A percentile compares a stretch with the other conserved stretches of the same genome.
Conservation (phyloP, 2,888 invertebrate genomes). For the Troides aeacus region DNA sequence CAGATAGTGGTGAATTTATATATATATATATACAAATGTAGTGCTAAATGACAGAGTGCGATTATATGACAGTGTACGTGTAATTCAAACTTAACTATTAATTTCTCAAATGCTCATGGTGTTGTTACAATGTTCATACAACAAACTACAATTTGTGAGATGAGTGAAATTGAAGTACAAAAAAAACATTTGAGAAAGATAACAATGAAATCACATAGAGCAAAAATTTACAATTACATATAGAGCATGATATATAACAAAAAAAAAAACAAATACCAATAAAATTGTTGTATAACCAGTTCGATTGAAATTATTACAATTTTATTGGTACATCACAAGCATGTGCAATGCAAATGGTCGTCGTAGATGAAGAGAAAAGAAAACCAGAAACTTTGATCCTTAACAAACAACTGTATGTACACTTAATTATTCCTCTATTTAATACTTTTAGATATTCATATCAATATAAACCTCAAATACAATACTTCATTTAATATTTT, state of each 20-base stretch:
- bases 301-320: not conserved
- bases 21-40: not conserved
- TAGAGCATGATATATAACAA: not conserved
- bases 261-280: not conserved
- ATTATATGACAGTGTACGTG: not conserved
- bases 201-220: not conserved
- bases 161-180: not conserved
- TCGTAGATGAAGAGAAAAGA: not conserved
- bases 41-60: not conserved
- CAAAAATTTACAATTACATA: not conserved
- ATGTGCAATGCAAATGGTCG: not conserved
- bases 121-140: not conserved
- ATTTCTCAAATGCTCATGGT: constrained; percentile 5
- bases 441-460: no score
- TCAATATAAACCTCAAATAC: no score
- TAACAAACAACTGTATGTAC: not conserved
- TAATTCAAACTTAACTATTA: not conserved
- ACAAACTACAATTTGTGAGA: not conserved
- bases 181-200: not conserved
- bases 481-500: no score
- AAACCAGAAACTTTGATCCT: not conserved
- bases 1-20: no score
- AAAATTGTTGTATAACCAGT: not conserved
- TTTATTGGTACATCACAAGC: constrained; percentile 14
- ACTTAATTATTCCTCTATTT: no score